These are phyloP conservation scores for Lordiphosa clarofinis DNA, from an alignment of 1,140 invertebrate species.

Conservation along the genomic window DNA sequence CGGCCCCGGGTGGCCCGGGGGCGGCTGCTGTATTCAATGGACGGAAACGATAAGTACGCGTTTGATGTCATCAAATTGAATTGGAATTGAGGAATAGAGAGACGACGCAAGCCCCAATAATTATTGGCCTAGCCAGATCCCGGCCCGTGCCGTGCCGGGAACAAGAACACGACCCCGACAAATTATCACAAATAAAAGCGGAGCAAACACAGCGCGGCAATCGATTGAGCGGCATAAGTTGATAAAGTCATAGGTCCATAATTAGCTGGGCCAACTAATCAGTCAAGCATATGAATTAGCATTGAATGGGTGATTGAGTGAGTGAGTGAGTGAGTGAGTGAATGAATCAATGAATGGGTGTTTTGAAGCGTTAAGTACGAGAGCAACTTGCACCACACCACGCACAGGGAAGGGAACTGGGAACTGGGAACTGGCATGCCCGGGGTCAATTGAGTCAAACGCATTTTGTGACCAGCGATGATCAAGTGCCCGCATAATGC, in stretches of 20 bases:
- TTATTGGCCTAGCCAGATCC: background rate
- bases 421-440: no score
- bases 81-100: slow-evolving; percentile 16
- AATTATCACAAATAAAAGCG: slow-evolving; percentile 46
- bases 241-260: slow-evolving; percentile 34
- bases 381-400: no score
- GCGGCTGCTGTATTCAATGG: slow-evolving; percentile 5
- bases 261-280: slow-evolving; percentile 15
- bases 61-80: slow-evolving; percentile 63
- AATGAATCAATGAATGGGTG: no score
- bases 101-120: slow-evolving; percentile 11
- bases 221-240: slow-evolving; percentile 44
- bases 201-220: slow-evolving; percentile 32
- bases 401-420: no score
- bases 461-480: slow-evolving; percentile 54
- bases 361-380: no score
- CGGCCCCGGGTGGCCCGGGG: no score
- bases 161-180: slow-evolving; percentile 22
- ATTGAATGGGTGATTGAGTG: slow-evolving; percentile 28
- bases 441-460: slow-evolving; percentile 64
- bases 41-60: slow-evolving; percentile 63
- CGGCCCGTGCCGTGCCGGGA: slow-evolving; percentile 9
- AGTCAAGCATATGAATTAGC: slow-evolving; percentile 21
- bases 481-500: slow-evolving; percentile 61
- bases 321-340: slow-evolving; percentile 2